Conservation (phyloP, 2,797 vertebrate genomes). For the Myiotriccus ornatus region DNA sequence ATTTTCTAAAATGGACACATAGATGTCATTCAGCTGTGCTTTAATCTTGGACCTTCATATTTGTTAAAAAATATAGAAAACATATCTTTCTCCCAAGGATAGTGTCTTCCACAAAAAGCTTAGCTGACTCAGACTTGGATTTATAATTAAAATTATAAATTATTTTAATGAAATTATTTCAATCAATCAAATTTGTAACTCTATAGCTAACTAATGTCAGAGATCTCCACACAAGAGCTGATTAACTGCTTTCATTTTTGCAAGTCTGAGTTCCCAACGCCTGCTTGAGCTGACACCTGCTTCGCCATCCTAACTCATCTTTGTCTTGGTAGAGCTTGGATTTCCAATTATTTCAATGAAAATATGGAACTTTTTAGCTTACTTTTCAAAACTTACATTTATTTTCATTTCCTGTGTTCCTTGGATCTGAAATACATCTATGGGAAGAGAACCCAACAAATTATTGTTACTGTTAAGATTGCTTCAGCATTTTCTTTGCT, state of each 20-base stretch:
- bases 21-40: background rate
- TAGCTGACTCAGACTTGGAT: background rate
- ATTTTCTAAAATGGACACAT: background rate
- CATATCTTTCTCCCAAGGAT: background rate
- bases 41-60: background rate
- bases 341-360: background rate
- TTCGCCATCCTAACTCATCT: background rate
- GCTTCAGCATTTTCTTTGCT: background rate
- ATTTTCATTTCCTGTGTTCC: background rate
- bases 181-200: background rate
- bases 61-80: background rate
- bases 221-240: background rate
- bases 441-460: background rate
- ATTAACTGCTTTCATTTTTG: background rate
- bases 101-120: background rate
- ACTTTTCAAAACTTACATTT: background rate
- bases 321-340: background rate
- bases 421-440: background rate
- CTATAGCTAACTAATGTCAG: background rate
- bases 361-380: background rate
- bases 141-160: background rate
- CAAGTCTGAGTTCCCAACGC: background rate
- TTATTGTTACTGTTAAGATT: background rate
- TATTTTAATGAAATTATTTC: background rate
- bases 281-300: background rate